Evolutionary conservation across 2,888 invertebrate species (phyloP), one percentile per base, ranked within the genome.

Genomic region (Aplocera efformata): DNA sequence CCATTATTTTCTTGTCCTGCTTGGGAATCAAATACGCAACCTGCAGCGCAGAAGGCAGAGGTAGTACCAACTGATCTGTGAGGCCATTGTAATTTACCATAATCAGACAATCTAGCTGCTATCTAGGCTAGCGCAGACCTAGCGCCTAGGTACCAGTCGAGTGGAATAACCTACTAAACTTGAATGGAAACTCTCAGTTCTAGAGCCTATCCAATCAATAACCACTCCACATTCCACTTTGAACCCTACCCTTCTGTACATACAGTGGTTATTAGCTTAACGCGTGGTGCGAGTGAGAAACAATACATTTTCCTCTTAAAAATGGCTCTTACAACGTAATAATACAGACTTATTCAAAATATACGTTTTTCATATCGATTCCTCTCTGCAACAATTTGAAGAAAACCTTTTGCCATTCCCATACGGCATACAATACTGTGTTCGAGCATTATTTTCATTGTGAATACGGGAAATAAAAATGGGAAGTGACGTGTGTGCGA

Each of bases 81-180:
- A n/a, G n/a, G n/a, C n/a, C n/a, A n/a, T n/a, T n/a, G n/a, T n/a
- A n/a, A n/a, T n/a, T n/a, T n/a, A n/a, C n/a, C n/a, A n/a, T n/a
- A n/a, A n/a, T n/a, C n/a, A n/a, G n/a, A n/a, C 9, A 7, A 8
- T 22, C 22, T 28, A 11, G 7, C 1, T 5, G 22, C n/a, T 7
- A 28, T 28, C 27, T 11, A 28, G 13, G 6, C 13, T 5, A 17
- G 11, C 31, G 17, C 24, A 13, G 25, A 32, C 10, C 20, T 5
- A 20, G 10, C 10, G 11, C 30, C 32, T 34, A 36, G 35, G 13
- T 29, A 29, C 34, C 29, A 40, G 28, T 6, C 37, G 42, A 50
- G 42, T 39, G 46, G 32, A 46, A 44, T 43, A 52, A 48, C 52
- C 55, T 43, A 50, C 44, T 55, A 55, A 52, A 52, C 55, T 52